Percentiles rank a stretch among this genome's conserved stretches.
Evolutionary conservation across 2,888 invertebrate species (phyloP).

Genomic region (Tenthredo scrophulariae): DNA sequence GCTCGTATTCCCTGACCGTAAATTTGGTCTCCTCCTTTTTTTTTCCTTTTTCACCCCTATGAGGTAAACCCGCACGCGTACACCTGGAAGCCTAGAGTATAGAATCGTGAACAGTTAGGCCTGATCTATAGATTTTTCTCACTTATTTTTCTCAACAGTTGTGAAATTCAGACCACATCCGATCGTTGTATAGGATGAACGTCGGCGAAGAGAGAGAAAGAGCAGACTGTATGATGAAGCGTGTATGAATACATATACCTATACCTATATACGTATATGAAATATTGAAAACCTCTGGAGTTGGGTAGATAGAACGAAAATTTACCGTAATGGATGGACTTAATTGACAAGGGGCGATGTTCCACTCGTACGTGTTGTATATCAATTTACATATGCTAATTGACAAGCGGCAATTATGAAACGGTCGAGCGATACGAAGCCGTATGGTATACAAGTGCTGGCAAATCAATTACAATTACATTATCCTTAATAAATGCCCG

Average conservation of each 20-base stretch:
- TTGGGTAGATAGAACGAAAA: constrained; percentile 8
- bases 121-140: not conserved
- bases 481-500: constrained; percentile 39
- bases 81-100: constrained; percentile 29
- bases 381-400: constrained; percentile 53
- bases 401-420: constrained; percentile 50
- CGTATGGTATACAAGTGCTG: constrained; percentile 24
- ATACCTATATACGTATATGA: not conserved
- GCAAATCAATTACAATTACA: constrained; percentile 53
- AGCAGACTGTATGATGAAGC: not conserved
- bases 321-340: constrained; percentile 24
- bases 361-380: constrained; percentile 32
- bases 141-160: not conserved
- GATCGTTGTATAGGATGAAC: not conserved
- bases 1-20: constrained; percentile 16
- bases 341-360: constrained; percentile 39
- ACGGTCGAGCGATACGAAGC: constrained; percentile 11
- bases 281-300: not conserved
- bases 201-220: not conserved
- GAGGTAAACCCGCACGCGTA: constrained; percentile 5
- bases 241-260: not conserved
- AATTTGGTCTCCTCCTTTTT: constrained; percentile 7
- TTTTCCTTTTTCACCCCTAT: constrained; percentile 5
- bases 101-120: not conserved
- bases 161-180: constrained; percentile 7